Evolutionary conservation across 2,113 vertebrate species (phyloP), one percentile per base, ranked within the genome.

Genomic region (Chionodraco myersi): DNA sequence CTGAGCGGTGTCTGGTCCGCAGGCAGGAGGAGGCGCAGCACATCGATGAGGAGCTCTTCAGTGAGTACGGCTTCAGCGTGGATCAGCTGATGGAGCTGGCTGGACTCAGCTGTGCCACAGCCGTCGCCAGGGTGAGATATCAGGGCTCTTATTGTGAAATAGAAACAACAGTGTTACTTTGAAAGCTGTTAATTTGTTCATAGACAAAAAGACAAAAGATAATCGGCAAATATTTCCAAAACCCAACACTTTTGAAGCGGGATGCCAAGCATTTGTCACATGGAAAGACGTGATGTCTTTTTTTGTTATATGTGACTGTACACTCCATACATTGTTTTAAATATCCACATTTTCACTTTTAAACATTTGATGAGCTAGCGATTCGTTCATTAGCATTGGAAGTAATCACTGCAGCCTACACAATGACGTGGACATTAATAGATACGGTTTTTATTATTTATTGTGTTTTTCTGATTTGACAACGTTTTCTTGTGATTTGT

Each of bases 81-180:
- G 98, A 99, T 54, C 98, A 99, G 90, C 94, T 99, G 69, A 99
- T 99, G 98, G 98, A 99, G 92, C 94, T 99, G 82, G 98, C 98
- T 0, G 98, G 98, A 18, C 95, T 99, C 64, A 99, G 98, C 95
- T 99, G 97, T 58, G 97, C 97, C 72, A 97, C 96, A 0, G 97
- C 97, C 75, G 83, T 99, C 14, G 87, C 96, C 67, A 96, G 95
- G 96, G 98, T 99, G 85, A 89, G 94, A 47, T 15, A 3, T 15
- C 26, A 2, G 26, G 30, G n/a, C 48, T 45, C 9, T 75, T 44
- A 52, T 21, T 77, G 11, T 74, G n/a, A 75, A 36, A 59, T 13
- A 4, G 18, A 56, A 18, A 36, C 13, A 1, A 49, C 14, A 49
- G 2, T 26, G 15, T 48, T 58, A 15, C 44, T 0, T 18, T 0